These are phyloP conservation scores for Laodelphax striatellus DNA, from an alignment of 1,140 invertebrate genomes.

Conservation along the genomic window DNA sequence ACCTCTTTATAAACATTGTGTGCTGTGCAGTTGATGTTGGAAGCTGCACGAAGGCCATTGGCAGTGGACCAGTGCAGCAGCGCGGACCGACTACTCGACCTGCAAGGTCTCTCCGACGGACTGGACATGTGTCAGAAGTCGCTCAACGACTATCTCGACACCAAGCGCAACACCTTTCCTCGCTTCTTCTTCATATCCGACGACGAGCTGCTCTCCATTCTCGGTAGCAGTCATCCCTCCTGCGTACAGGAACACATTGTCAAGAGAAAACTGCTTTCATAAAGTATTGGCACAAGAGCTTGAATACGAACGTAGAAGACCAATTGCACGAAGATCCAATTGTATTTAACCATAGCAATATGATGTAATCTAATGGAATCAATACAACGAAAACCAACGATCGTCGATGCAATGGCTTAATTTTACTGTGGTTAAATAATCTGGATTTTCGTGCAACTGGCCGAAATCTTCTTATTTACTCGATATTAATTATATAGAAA, in stretches of 20 bases:
- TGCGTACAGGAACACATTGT: slow-evolving; percentile 85
- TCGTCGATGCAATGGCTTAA: too few relatives aligned
- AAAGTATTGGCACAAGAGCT: too few relatives aligned
- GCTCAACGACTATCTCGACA: slow-evolving; percentile 77
- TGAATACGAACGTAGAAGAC: too few relatives aligned
- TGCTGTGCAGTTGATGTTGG: slow-evolving; percentile 64
- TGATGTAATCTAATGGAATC: too few relatives aligned
- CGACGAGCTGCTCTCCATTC: slow-evolving; percentile 77
- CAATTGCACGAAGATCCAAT: too few relatives aligned
- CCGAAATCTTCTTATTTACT: too few relatives aligned
- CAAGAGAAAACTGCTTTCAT: slow-evolving; percentile 52
- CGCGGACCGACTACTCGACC: slow-evolving; percentile 52
- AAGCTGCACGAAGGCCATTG: slow-evolving; percentile 60
- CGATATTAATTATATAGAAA: too few relatives aligned
- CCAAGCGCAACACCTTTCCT: slow-evolving; percentile 74
- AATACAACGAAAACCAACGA: too few relatives aligned
- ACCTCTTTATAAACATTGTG: too few relatives aligned
- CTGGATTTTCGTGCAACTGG: too few relatives aligned
- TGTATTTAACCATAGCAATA: too few relatives aligned
- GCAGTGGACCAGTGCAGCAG: slow-evolving; percentile 66
- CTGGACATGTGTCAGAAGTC: slow-evolving; percentile 85
- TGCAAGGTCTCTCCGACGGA: slow-evolving; percentile 55
- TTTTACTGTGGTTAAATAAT: too few relatives aligned
- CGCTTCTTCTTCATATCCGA: slow-evolving; percentile 90
- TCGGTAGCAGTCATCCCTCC: slow-evolving; percentile 67